A percentile compares a stretch with the other conserved stretches of the same genome.
Conservation (phyloP, 2,797 vertebrate genomes). For the Erethizon dorsatum region DNA sequence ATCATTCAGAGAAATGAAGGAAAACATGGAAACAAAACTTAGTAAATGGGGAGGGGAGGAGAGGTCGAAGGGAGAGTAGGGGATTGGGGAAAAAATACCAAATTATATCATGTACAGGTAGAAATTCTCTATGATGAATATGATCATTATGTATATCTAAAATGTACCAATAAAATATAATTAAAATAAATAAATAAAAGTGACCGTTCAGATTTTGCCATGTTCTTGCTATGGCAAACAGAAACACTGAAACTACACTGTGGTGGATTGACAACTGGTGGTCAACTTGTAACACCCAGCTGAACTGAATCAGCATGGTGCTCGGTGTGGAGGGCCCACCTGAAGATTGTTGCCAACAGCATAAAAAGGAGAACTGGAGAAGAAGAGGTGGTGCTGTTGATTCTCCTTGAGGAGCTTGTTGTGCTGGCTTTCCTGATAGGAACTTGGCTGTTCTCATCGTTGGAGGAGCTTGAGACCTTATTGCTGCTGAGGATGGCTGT, state of each 20-base stretch:
- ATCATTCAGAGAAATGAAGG: neutral
- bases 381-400: too few relatives aligned
- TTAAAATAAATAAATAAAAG: neutral
- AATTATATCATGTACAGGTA: neutral
- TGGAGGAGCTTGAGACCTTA: too few relatives aligned
- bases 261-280: too few relatives aligned
- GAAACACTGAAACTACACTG: neutral
- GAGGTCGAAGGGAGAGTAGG: neutral
- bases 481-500: too few relatives aligned
- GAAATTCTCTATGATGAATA: neutral
- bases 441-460: too few relatives aligned
- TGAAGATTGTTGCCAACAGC: too few relatives aligned
- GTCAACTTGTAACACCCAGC: too few relatives aligned
- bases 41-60: neutral
- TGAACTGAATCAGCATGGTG: too few relatives aligned
- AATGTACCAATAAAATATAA: neutral
- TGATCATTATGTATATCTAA: neutral
- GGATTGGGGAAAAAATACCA: neutral
- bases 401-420: too few relatives aligned
- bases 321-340: too few relatives aligned
- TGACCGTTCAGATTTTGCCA: neutral
- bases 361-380: too few relatives aligned
- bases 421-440: too few relatives aligned
- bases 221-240: neutral
- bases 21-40: neutral